A percentile compares a stretch with the other conserved stretches of the same genome.
phyloP scores from a whole-genome alignment of 2,888 invertebrate species.

The Crioceris asparagi region DNA sequence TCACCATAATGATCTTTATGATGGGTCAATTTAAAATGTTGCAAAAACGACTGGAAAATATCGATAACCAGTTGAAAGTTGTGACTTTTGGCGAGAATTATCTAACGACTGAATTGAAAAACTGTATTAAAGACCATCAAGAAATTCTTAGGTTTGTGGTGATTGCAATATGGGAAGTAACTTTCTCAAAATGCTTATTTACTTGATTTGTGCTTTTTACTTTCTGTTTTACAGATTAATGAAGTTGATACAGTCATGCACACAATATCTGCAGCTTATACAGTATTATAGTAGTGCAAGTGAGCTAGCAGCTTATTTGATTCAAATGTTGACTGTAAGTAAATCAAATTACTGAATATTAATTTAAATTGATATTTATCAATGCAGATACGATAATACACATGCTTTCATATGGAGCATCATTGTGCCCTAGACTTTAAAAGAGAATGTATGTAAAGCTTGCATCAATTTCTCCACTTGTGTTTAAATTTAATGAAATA shows the following conservation, averaged over 20 bases:
- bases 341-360: no score
- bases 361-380: no score
- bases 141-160: constrained; percentile 1
- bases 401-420: no score
- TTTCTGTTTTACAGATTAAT: not conserved
- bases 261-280: not conserved
- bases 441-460: no score
- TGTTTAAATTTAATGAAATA: no score
- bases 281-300: constrained; percentile 1
- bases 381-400: no score
- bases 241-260: not conserved
- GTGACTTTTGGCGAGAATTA: no score
- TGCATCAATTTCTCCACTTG: no score
- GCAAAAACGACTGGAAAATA: not conserved
- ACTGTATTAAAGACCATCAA: constrained; percentile 1
- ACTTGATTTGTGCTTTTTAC: not conserved
- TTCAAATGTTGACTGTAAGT: not conserved
- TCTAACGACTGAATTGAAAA: not conserved
- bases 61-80: not conserved
- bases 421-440: no score
- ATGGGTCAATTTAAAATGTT: constrained; percentile 1
- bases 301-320: constrained; percentile 1
- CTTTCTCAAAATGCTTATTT: not conserved
- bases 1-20: constrained; percentile 1
- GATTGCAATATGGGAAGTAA: not conserved